Percentiles rank a stretch among this genome's conserved stretches.
phyloP scores from a whole-genome alignment of 2,888 invertebrate species.

The Salpingus planirostris region DNA sequence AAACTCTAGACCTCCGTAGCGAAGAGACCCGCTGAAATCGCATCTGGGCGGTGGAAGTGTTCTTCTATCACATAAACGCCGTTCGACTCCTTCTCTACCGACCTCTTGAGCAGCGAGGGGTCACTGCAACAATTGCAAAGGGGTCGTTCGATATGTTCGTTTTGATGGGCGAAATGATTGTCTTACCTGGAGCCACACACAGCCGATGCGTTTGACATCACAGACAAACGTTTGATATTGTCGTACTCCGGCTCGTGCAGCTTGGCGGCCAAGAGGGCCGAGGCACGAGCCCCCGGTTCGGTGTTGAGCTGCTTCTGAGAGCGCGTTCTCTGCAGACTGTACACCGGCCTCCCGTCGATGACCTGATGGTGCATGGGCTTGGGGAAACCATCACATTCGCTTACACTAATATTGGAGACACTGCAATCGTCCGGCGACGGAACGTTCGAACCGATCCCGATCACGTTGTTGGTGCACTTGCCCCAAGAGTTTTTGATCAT shows the following conservation, averaged over 20 bases:
- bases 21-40: conserved; percentile 48
- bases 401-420: conserved; percentile 42
- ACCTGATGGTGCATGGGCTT: conserved; percentile 44
- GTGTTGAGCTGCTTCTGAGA: conserved; percentile 80
- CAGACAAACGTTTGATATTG: conserved; percentile 42
- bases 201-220: conserved; percentile 40
- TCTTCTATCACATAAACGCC: conserved; percentile 68
- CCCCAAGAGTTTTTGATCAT: conserved; percentile 86
- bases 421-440: conserved; percentile 50
- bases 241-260: conserved; percentile 47
- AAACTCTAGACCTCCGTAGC: conserved; percentile 65
- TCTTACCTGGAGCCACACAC: conserved; percentile 39
- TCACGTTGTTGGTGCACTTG: conserved; percentile 67
- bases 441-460: conserved; percentile 44
- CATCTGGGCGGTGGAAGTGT: conserved; percentile 59
- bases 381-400: conserved; percentile 44
- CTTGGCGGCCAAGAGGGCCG: conserved; percentile 38
- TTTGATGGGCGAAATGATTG: conserved; percentile 7
- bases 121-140: conserved; percentile 48
- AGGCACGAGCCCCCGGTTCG: conserved; percentile 57
- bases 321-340: conserved; percentile 61
- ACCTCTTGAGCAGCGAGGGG: conserved; percentile 61
- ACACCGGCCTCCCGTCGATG: conserved; percentile 41
- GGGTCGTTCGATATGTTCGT: background rate
- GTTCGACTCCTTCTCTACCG: conserved; percentile 49